These are phyloP conservation scores for Rhimphoctona megacephalus DNA, from an alignment of 2,888 invertebrate species.

Conservation along the genomic window DNA sequence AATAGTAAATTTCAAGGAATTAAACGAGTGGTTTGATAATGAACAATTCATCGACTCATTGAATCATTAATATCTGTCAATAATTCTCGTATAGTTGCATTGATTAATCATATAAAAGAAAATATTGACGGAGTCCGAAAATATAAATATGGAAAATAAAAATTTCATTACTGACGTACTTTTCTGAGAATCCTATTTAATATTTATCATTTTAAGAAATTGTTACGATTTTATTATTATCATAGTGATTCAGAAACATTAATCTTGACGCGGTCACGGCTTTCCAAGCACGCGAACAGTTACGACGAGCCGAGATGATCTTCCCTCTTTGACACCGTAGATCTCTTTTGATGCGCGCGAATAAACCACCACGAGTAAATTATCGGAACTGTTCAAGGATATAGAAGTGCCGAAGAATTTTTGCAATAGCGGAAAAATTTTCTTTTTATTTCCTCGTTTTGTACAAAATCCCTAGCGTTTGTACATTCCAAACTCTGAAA, in stretches of 20 bases:
- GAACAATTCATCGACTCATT: too few relatives aligned
- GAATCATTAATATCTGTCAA: too few relatives aligned
- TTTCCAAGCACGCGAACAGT: slow-evolving; percentile 45
- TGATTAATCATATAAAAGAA: neutral
- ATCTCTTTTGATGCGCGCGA: neutral
- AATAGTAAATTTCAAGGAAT: too few relatives aligned
- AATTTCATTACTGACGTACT: neutral
- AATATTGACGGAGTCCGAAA: neutral
- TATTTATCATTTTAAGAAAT: slow-evolving; percentile 1
- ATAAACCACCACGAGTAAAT: slow-evolving; percentile 4
- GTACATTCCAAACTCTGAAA: slow-evolving; percentile 73
- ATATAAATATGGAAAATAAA: neutral
- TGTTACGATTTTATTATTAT: neutral
- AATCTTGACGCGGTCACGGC: slow-evolving; percentile 59
- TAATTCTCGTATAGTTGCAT: too few relatives aligned
- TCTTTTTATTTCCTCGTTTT: neutral
- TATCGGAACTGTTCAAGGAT: neutral
- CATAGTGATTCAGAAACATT: slow-evolving; percentile 15
- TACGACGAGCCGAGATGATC: slow-evolving; percentile 22
- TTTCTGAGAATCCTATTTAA: neutral
- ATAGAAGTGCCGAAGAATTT: slow-evolving; percentile 3
- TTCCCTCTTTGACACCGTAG: neutral
- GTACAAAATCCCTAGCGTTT: slow-evolving; percentile 31
- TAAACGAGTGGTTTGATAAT: too few relatives aligned
- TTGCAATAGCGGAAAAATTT: neutral